These are phyloP conservation scores for Hymenopus coronatus DNA, from an alignment of 2,888 invertebrate species.

Conservation along the genomic window DNA sequence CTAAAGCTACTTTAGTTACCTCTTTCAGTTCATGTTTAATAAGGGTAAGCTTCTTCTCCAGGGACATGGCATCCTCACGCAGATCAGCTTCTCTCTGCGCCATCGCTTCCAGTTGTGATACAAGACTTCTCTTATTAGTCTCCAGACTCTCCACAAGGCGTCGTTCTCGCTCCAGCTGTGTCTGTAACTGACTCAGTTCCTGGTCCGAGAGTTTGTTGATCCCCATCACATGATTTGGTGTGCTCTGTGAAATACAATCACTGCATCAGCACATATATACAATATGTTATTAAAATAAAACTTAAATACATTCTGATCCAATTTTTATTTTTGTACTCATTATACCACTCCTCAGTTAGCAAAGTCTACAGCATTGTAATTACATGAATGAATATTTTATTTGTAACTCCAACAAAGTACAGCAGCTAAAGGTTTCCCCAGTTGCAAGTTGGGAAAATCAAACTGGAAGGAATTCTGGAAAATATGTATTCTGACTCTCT, in stretches of 20 bases:
- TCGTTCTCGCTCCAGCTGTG: slow-evolving; percentile 71
- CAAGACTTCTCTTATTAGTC: slow-evolving; percentile 68
- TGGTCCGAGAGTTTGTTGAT: background rate
- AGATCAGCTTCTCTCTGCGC: slow-evolving; percentile 74
- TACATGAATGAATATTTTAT: too few species aligned
- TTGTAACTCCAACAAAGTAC: too few species aligned
- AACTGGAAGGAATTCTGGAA: too few species aligned
- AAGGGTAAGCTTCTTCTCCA: slow-evolving; percentile 83
- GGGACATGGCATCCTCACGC: slow-evolving; percentile 74
- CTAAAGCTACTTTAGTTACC: slow-evolving; percentile 44
- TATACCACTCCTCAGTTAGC: too few species aligned
- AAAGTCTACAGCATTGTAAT: too few species aligned
- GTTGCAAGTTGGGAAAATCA: too few species aligned
- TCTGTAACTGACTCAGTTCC: slow-evolving; percentile 65
- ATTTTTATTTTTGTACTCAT: too few species aligned
- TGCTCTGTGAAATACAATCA: slow-evolving; percentile 16
- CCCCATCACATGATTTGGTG: slow-evolving; percentile 19
- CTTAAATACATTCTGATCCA: too few species aligned
- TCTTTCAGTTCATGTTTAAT: slow-evolving; percentile 87
- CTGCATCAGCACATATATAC: too few species aligned
- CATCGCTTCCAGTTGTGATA: slow-evolving; percentile 73
- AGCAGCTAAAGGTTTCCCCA: too few species aligned
- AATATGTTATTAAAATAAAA: too few species aligned
- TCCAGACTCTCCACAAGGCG: slow-evolving; percentile 70
- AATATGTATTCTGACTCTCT: too few species aligned